Evolutionary conservation across 2,888 invertebrate genomes (phyloP).

Genomic region (Xanthorhoe spadicearia): DNA sequence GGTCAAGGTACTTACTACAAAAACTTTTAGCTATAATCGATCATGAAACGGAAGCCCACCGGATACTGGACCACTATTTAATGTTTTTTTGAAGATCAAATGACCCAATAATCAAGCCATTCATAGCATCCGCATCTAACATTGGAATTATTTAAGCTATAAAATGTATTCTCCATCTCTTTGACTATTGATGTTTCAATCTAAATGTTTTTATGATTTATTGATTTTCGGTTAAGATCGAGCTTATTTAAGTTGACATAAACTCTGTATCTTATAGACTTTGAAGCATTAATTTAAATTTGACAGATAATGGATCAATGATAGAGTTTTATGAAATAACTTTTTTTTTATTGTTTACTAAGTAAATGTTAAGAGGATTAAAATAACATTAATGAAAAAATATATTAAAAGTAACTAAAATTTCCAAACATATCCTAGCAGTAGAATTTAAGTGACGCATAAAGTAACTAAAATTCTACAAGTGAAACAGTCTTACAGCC

Average conservation of each 20-base stretch:
- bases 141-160: slow-evolving; percentile 31
- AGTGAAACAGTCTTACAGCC: no score
- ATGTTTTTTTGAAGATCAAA: not conserved
- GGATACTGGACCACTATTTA: slow-evolving; percentile 22
- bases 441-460: no score
- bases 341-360: not conserved
- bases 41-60: slow-evolving; percentile 30
- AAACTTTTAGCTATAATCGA: slow-evolving; percentile 4
- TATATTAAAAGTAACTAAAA: no score
- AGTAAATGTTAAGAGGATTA: not conserved
- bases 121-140: slow-evolving; percentile 24
- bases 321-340: not conserved
- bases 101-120: slow-evolving; percentile 13
- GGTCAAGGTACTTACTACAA: not conserved
- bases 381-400: not conserved
- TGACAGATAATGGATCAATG: not conserved
- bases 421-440: no score
- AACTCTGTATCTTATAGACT: not conserved
- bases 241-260: not conserved
- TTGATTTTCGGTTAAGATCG: slow-evolving; percentile 12
- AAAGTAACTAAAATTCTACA: no score
- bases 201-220: slow-evolving; percentile 26
- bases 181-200: slow-evolving; percentile 30
- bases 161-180: slow-evolving; percentile 37
- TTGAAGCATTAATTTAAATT: not conserved